Percentiles rank a stretch among this genome's conserved stretches.
These are phyloP conservation scores for Thaumetopoea pityocampa DNA, from an alignment of 1,140 invertebrate species.

Conservation along the genomic window DNA sequence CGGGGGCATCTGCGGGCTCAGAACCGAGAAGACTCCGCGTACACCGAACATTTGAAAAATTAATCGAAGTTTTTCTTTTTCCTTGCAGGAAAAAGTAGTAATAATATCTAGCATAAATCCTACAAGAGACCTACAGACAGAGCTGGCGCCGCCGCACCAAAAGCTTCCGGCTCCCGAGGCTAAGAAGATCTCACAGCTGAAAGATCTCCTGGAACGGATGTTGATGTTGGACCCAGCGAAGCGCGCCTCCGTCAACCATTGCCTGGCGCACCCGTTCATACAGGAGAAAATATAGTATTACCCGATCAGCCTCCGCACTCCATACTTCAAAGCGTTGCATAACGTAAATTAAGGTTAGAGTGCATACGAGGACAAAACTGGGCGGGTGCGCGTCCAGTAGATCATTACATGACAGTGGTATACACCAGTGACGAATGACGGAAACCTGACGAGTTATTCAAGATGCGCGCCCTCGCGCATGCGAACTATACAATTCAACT, in stretches of 20 bases:
- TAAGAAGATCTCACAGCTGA: slow-evolving; percentile 93
- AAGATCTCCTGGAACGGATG: slow-evolving; percentile 95
- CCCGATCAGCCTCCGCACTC: not conserved
- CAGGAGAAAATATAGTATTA: slow-evolving; percentile 51
- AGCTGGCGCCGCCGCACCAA: slow-evolving; percentile 92
- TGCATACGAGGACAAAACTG: too few species aligned
- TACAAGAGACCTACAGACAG: slow-evolving; percentile 88
- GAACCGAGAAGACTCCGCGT: too few species aligned
- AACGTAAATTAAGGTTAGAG: not conserved
- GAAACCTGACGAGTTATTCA: too few species aligned
- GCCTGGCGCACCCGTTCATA: slow-evolving; percentile 97
- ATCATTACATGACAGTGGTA: too few species aligned
- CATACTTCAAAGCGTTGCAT: not conserved
- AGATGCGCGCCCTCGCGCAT: too few species aligned
- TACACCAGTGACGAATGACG: too few species aligned
- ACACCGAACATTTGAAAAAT: too few species aligned
- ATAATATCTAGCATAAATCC: slow-evolving; percentile 94
- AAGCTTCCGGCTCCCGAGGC: slow-evolving; percentile 91
- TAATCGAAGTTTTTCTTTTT: slow-evolving; percentile 23
- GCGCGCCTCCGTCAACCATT: slow-evolving; percentile 94
- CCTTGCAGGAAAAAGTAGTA: slow-evolving; percentile 94
- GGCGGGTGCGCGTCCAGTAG: too few species aligned
- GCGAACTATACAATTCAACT: too few species aligned
- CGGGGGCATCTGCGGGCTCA: too few species aligned
- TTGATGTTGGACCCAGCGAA: slow-evolving; percentile 95